Conservation (phyloP, 2,113 vertebrate genomes). For the Equus przewalskii region DNA sequence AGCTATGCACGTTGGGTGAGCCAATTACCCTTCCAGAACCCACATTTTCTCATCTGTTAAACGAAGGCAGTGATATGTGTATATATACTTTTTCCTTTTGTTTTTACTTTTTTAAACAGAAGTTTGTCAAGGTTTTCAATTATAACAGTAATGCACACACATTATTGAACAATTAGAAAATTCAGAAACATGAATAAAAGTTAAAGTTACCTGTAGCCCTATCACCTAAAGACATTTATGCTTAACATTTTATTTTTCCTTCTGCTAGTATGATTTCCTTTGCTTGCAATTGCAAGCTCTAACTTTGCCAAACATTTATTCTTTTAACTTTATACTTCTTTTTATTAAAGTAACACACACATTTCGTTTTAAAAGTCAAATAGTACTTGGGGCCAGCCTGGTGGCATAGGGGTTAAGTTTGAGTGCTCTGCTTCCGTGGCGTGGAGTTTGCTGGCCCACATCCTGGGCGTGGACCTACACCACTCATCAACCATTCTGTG, state of each 20-base stretch:
- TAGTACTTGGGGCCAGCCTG: neutral
- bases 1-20: neutral
- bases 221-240: neutral
- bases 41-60: neutral
- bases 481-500: no score
- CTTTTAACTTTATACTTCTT: neutral
- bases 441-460: no score
- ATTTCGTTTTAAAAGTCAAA: slow-evolving; percentile 41
- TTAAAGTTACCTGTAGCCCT: neutral
- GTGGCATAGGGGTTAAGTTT: no score
- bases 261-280: neutral
- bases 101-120: neutral
- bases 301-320: neutral
- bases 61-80: neutral
- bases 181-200: neutral
- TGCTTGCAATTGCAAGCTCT: neutral
- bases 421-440: no score
- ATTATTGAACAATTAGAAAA: neutral
- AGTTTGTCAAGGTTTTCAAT: neutral
- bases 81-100: neutral
- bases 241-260: neutral
- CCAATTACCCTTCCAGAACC: neutral
- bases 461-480: no score
- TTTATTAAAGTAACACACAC: neutral
- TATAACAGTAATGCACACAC: neutral